These are phyloP conservation scores for Spheniscus humboldti DNA, from an alignment of 2,797 vertebrate genomes.

Conservation along the genomic window DNA sequence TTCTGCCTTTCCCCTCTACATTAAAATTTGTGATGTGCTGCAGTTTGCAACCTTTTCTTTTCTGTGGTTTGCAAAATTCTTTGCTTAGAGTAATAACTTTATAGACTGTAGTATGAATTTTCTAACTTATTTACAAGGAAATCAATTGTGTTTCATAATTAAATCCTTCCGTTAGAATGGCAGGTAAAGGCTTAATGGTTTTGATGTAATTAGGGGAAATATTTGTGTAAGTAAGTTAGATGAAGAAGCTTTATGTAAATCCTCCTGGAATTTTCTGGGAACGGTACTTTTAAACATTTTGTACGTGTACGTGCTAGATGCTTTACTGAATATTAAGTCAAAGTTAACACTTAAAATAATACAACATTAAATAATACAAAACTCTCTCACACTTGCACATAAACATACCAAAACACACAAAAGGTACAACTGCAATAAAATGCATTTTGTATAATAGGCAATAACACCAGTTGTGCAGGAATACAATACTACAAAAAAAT, in stretches of 20 bases:
- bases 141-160: conserved; percentile 16
- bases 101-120: background rate
- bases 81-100: background rate
- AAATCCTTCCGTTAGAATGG: conserved; percentile 21
- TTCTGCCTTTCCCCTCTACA: background rate
- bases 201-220: conserved; percentile 9
- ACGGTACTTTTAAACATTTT: background rate
- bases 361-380: background rate
- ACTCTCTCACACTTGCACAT: background rate
- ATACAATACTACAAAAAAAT: background rate
- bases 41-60: background rate
- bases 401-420: background rate
- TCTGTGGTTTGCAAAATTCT: conserved; percentile 8
- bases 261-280: background rate
- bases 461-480: background rate
- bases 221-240: background rate
- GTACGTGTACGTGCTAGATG: background rate
- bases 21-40: background rate
- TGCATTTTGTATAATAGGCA: background rate
- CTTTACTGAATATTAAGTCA: background rate
- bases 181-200: conserved; percentile 1
- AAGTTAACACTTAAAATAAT: background rate
- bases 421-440: background rate
- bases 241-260: conserved; percentile 27
- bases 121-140: conserved; percentile 26